Conservation (phyloP, 2,113 vertebrate species). For the Dascyllus trimaculatus region DNA sequence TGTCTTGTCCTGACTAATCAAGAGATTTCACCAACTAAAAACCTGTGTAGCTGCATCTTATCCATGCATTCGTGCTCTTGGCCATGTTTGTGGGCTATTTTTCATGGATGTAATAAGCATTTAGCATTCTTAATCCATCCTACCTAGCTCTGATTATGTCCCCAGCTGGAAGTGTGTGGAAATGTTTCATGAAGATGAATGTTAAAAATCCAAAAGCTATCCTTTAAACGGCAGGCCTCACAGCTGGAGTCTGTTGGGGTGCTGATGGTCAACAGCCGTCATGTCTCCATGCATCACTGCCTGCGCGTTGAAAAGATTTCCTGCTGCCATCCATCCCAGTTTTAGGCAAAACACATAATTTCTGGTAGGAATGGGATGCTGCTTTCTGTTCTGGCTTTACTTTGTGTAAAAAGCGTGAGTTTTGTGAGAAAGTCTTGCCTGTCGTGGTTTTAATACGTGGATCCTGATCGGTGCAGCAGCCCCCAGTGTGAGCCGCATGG, state of each 20-base stretch:
- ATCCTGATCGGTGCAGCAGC: constrained; percentile 24
- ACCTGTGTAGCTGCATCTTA: neutral
- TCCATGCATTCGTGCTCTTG: neutral
- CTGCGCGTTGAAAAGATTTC: constrained; percentile 12
- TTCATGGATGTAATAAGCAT: neutral
- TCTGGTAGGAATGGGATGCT: neutral
- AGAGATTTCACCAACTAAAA: neutral
- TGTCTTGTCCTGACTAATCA: neutral
- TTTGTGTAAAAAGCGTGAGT: constrained; percentile 25
- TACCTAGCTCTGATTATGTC: neutral
- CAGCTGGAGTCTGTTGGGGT: neutral
- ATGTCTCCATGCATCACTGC: constrained; percentile 34
- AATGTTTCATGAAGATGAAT: neutral
- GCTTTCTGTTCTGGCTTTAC: constrained; percentile 9
- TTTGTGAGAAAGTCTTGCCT: neutral
- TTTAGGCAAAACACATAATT: constrained; percentile 3
- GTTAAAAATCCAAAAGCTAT: neutral
- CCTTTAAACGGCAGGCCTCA: constrained; percentile 6
- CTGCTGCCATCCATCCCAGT: constrained; percentile 27
- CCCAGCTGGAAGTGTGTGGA: neutral
- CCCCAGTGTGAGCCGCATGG: constrained; percentile 16
- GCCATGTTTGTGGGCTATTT: neutral
- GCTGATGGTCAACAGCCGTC: constrained; percentile 20
- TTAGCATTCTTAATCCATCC: neutral
- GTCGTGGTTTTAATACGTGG: constrained; percentile 27